Evolutionary conservation across 2,888 invertebrate genomes (phyloP), one percentile per base, ranked within the genome.

Genomic region (Acleris literana): DNA sequence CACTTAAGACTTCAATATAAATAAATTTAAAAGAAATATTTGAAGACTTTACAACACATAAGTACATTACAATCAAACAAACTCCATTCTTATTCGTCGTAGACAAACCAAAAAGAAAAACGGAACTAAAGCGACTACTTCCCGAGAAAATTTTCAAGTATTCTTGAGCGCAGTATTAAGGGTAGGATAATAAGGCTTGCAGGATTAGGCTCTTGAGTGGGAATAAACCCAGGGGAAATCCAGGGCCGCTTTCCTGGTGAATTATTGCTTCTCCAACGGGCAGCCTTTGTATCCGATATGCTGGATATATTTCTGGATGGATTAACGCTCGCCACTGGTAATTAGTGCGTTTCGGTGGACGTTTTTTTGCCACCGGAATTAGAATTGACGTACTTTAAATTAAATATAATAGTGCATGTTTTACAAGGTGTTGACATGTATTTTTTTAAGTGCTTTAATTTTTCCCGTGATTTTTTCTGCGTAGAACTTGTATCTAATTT

Each of bases 161-260:
- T 87, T 90, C 90, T 88, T 87, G 90, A 92, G 89, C 87, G 82
- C 84, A 83, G 91, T 90, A 90, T 92, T 92, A 91, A 90, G 92
- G 91, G 90, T 85, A 87, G 92, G 84, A 90, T 92, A 92, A 92
- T 92, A 92, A 91, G 92, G 90, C 91, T 92, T 90, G 46, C 87
- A 87, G 92, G 92, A 92, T 92, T 92, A 92, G 90, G 87, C 88
- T 89, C 90, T 90, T 92, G 91, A 92, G 90, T 91, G 91, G 84
- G 92, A 91, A 91, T 92, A 92, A 92, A 86, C 92, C 88, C 92
- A 84, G 78, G 92, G 92, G 91, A 91, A 92, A 92, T 92, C 92
- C 92, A 87, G 87, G 87, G 85, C 84, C 87, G 90, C 92, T 91
- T 92, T 91, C 86, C 91, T 75, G 81, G 87, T 91, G 91, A 92